Evolutionary conservation across 2,113 vertebrate species (phyloP).

Genomic region (Lamprotornis superbus): DNA sequence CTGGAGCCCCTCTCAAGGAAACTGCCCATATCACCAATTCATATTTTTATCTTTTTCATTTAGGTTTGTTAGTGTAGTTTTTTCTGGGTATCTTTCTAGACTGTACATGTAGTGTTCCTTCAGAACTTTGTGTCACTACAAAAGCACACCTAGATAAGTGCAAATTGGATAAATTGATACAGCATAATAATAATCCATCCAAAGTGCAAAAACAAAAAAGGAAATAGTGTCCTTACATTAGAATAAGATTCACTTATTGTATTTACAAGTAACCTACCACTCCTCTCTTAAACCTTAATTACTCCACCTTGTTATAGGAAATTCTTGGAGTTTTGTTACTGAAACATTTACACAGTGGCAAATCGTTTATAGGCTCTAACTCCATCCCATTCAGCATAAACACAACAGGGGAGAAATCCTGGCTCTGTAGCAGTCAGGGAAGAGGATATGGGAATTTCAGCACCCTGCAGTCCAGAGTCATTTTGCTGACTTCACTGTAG

Average conservation of each 20-base stretch:
- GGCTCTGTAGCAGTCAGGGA: background rate
- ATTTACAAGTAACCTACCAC: background rate
- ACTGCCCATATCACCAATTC: background rate
- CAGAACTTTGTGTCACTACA: background rate
- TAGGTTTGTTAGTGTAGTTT: background rate
- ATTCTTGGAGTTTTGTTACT: background rate
- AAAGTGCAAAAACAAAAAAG: fast-evolving
- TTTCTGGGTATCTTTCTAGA: background rate
- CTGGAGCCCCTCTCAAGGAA: background rate
- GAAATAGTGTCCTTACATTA: background rate
- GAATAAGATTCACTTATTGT: background rate
- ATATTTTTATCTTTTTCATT: background rate
- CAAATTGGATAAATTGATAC: background rate
- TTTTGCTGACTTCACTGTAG: background rate
- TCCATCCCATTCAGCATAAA: background rate
- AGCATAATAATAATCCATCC: background rate
- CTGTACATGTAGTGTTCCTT: background rate
- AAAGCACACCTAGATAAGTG: background rate
- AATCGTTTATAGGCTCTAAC: background rate
- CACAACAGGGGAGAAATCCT: background rate
- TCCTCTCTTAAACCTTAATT: background rate
- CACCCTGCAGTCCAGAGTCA: background rate
- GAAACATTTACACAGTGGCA: background rate
- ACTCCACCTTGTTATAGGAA: background rate
- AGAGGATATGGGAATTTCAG: background rate